phyloP scores from a whole-genome alignment of 2,888 invertebrate genomes.

The Oligia latruncula region DNA sequence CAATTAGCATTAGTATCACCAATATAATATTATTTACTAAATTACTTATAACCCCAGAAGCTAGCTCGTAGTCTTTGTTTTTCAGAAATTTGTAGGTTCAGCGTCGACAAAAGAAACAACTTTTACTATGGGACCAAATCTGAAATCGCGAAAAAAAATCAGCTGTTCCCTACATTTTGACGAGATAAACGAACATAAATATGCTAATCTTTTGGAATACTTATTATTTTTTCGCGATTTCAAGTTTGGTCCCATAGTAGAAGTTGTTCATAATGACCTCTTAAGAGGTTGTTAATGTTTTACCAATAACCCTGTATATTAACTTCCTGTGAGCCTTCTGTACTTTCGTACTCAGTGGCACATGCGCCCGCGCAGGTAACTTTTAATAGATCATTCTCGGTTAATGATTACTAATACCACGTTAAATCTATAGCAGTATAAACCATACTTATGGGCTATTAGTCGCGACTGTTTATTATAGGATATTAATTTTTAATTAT shows the following conservation, averaged over 20 bases:
- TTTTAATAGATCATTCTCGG: conserved; percentile 40
- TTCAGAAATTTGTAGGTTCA: not conserved
- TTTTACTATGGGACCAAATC: too few relatives aligned
- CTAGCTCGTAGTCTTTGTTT: not conserved
- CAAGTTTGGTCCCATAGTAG: too few relatives aligned
- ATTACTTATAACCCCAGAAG: not conserved
- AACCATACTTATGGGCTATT: conserved; percentile 34
- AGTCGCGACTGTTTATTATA: conserved; percentile 39
- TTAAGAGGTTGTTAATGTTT: too few relatives aligned
- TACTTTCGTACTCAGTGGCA: not conserved
- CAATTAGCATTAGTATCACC: not conserved
- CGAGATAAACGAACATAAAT: too few relatives aligned
- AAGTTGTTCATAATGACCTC: too few relatives aligned
- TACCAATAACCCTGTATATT: too few relatives aligned
- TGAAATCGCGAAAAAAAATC: too few relatives aligned
- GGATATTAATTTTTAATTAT: conserved; percentile 36
- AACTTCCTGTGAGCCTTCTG: conserved; percentile 16
- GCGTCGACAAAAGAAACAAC: too few relatives aligned
- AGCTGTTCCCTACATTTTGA: too few relatives aligned
- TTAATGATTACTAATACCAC: conserved; percentile 41
- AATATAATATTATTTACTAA: not conserved
- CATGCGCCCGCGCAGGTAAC: conserved; percentile 10
- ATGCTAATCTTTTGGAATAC: too few relatives aligned
- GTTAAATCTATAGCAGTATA: conserved; percentile 25
- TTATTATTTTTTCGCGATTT: too few relatives aligned